Percentiles rank a stretch among this genome's conserved stretches.
Conservation (phyloP, 2,113 vertebrate species). For the Hepsetus odoe region DNA sequence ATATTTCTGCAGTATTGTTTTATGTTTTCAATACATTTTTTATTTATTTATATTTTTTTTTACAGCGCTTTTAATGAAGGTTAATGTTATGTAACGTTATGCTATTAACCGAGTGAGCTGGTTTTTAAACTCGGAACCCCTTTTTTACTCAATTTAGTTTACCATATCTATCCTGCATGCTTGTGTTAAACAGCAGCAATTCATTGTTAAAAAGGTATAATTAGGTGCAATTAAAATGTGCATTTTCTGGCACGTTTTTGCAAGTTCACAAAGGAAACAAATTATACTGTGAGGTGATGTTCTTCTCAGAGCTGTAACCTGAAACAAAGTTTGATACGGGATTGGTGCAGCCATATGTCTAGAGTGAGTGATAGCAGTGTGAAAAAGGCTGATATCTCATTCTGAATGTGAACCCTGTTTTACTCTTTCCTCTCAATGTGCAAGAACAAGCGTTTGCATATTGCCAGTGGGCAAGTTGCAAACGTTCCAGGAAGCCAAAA, state of each 20-base stretch:
- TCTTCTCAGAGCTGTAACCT: conserved; percentile 55
- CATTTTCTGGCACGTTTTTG: neutral
- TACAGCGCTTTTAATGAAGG: neutral
- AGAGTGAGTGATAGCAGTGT: conserved; percentile 58
- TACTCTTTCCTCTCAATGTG: conserved; percentile 79
- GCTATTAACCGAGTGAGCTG: neutral
- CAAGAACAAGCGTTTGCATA: conserved; percentile 92
- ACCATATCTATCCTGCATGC: neutral
- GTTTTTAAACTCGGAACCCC: neutral
- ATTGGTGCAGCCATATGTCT: conserved; percentile 72
- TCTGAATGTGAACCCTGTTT: conserved; percentile 73
- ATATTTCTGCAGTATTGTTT: no score
- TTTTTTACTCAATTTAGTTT: no score
- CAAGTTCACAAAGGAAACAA: neutral
- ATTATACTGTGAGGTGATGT: conserved; percentile 57
- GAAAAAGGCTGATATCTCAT: conserved; percentile 55
- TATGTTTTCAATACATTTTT: no score
- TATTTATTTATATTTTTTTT: neutral
- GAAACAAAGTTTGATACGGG: conserved; percentile 70
- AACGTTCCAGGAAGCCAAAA: conserved; percentile 82
- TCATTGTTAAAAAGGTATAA: neutral
- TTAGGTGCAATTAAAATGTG: neutral
- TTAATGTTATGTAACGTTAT: no score
- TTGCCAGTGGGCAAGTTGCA: conserved; percentile 90
- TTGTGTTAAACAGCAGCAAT: neutral